Conservation (phyloP, 2,888 invertebrate genomes). For the Morinoia aosen region DNA sequence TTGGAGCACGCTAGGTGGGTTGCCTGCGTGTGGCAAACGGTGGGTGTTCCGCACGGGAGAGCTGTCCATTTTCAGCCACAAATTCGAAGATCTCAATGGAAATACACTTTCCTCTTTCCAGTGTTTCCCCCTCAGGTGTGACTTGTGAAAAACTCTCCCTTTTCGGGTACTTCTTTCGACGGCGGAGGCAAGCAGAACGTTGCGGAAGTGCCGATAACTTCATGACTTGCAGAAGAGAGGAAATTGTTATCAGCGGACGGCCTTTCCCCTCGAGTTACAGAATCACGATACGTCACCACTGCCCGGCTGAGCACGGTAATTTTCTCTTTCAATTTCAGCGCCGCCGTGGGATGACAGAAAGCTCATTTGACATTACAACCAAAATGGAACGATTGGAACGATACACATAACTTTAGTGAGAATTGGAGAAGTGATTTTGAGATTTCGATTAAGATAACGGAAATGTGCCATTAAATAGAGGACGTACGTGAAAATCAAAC, state of each 20-base stretch:
- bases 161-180: neutral
- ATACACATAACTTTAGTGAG: neutral
- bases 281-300: neutral
- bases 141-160: neutral
- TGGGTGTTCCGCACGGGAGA: neutral
- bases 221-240: neutral
- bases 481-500: no score
- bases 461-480: no score
- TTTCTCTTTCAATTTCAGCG: neutral
- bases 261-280: neutral
- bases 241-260: neutral
- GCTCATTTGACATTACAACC: neutral
- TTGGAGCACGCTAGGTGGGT: neutral
- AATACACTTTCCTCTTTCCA: neutral
- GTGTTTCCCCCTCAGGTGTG: neutral
- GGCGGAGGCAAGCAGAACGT: neutral
- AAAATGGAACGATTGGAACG: neutral
- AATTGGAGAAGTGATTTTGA: neutral
- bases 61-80: neutral
- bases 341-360: neutral
- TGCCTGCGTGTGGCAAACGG: neutral
- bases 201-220: neutral
- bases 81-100: neutral
- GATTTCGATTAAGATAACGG: neutral
- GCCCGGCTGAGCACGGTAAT: neutral